A percentile compares a stretch with the other conserved stretches of the same genome.
These are phyloP conservation scores for Paedocypris sp. DNA, from an alignment of 2,113 vertebrate genomes.

Conservation along the genomic window DNA sequence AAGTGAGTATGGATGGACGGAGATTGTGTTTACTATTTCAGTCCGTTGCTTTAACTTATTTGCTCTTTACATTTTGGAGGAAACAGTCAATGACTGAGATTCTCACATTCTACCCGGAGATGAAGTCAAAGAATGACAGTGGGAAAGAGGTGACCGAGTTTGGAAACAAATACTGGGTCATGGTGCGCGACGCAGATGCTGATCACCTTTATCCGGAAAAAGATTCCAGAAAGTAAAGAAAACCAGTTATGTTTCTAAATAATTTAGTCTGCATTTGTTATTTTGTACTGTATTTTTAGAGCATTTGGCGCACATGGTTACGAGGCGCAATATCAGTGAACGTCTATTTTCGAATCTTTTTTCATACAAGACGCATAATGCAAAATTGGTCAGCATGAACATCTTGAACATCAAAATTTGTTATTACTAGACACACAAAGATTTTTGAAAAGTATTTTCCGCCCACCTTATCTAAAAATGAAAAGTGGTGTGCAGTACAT, in stretches of 20 bases:
- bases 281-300: no score
- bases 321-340: no score
- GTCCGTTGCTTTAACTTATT: background rate
- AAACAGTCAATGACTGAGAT: conserved; percentile 73
- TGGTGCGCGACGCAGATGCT: conserved; percentile 73
- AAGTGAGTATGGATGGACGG: conserved; percentile 81
- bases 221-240: conserved; percentile 72
- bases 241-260: background rate
- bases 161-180: conserved; percentile 94
- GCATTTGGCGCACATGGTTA: no score
- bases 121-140: conserved; percentile 70
- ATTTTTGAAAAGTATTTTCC: no score
- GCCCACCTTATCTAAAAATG: no score
- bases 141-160: conserved; percentile 83
- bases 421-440: no score
- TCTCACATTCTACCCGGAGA: conserved; percentile 73
- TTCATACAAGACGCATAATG: no score
- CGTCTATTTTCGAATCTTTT: no score
- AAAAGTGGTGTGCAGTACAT: no score
- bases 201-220: conserved; percentile 64
- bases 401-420: no score
- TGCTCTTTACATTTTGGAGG: conserved; percentile 27
- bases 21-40: no score
- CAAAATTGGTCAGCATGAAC: no score
- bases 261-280: background rate